Percentiles rank a stretch among this genome's conserved stretches.
These are phyloP conservation scores for Selene dorsalis DNA, from an alignment of 2,797 vertebrate species.

Conservation along the genomic window DNA sequence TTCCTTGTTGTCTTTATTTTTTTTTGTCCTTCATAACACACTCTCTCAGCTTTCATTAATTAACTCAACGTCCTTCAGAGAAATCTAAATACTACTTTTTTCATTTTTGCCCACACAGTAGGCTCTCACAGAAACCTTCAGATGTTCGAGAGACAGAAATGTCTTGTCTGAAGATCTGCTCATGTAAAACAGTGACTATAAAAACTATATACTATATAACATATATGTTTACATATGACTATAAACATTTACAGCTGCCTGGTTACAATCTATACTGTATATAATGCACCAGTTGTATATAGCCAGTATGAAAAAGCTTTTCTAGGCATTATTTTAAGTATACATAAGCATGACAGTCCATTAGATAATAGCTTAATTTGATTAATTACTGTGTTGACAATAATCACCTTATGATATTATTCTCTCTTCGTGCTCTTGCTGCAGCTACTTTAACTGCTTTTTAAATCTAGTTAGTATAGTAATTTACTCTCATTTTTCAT, in stretches of 20 bases:
- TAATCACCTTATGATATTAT: not conserved
- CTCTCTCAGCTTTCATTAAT: not conserved
- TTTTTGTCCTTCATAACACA: not conserved
- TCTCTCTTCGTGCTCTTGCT: not conserved
- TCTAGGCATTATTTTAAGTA: not conserved
- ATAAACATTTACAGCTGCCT: too few species aligned
- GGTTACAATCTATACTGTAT: too few species aligned
- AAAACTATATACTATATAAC: too few species aligned
- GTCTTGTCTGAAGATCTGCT: not conserved
- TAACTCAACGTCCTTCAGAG: conserved; percentile 15
- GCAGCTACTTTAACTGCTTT: not conserved
- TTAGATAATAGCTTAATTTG: not conserved
- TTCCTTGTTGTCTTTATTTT: not conserved
- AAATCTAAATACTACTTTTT: not conserved
- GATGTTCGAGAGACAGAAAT: not conserved
- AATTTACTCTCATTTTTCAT: not conserved
- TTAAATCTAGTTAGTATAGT: not conserved
- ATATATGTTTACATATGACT: too few species aligned
- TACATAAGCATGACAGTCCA: too few species aligned
- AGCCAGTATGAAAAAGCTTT: not conserved
- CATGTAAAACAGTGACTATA: not conserved
- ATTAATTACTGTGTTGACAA: not conserved
- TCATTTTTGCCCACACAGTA: not conserved
- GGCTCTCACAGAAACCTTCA: not conserved
- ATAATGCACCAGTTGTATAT: too few species aligned